phyloP scores from a whole-genome alignment of 2,113 vertebrate genomes.

The Mormyrus iriodes region DNA sequence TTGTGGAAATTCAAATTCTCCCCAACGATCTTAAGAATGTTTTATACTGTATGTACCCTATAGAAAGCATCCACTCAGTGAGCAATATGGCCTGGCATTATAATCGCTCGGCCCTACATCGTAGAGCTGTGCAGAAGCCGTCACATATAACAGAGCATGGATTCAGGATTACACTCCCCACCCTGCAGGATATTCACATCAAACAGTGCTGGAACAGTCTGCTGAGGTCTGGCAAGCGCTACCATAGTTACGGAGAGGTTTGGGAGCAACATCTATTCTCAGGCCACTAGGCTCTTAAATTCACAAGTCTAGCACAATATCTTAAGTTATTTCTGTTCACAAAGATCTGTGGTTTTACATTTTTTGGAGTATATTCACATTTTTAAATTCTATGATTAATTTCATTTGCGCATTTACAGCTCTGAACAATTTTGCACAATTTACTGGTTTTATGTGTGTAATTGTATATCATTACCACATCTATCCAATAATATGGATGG shows the following conservation, averaged over 20 bases:
- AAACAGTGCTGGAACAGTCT: not conserved
- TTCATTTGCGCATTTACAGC: not conserved
- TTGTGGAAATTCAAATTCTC: not conserved
- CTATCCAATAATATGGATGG: not conserved
- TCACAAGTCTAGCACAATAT: not conserved
- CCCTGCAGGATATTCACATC: not conserved
- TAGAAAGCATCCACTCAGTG: not conserved
- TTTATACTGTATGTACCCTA: not conserved
- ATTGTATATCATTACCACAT: too few relatives aligned
- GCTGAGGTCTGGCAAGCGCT: not conserved
- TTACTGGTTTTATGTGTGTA: not conserved
- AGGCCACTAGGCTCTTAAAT: not conserved
- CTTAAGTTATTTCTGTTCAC: not conserved
- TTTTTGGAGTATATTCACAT: not conserved
- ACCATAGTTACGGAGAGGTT: not conserved
- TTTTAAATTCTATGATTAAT: not conserved
- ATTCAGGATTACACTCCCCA: not conserved
- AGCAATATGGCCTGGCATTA: not conserved
- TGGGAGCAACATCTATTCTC: not conserved
- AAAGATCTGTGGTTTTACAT: not conserved
- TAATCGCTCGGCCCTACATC: not conserved
- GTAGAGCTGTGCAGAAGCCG: not conserved
- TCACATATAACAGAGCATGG: not conserved
- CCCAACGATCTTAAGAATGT: not conserved
- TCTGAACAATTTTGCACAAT: too few relatives aligned